A percentile compares a stretch with the other conserved stretches of the same genome.
These are phyloP conservation scores for Bubo bubo DNA, from an alignment of 2,113 vertebrate species.

Conservation along the genomic window DNA sequence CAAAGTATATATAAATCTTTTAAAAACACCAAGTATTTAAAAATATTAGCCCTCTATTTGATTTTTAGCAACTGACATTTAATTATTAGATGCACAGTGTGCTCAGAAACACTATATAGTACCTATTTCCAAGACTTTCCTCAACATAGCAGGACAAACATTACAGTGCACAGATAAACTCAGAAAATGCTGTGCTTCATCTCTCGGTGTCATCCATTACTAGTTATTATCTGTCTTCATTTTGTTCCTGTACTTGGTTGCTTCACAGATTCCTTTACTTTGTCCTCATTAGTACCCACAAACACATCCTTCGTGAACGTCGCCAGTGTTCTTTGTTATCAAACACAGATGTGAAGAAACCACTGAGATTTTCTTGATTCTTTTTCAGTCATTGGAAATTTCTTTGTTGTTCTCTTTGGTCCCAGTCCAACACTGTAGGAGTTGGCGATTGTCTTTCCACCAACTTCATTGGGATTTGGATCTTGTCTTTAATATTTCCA, in stretches of 20 bases:
- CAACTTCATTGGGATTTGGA: constrained; percentile 8
- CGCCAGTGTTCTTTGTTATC: constrained; percentile 31
- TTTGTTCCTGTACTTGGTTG: constrained; percentile 27
- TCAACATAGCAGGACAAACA: background rate
- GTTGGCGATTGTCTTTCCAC: background rate
- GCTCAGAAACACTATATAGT: background rate
- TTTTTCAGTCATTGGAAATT: constrained; percentile 31
- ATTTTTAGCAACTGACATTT: background rate
- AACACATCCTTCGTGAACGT: constrained; percentile 24
- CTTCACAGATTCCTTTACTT: constrained; percentile 41
- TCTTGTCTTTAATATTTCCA: constrained; percentile 17
- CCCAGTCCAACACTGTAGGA: background rate
- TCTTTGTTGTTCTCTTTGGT: constrained; percentile 56
- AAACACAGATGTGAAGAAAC: constrained; percentile 58
- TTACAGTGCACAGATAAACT: background rate
- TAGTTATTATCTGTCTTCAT: background rate
- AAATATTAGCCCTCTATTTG: background rate
- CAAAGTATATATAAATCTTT: background rate
- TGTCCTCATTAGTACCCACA: constrained; percentile 44
- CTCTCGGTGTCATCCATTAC: background rate
- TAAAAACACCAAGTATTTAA: background rate
- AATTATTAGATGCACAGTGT: background rate
- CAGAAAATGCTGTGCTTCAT: background rate
- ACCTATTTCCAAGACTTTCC: background rate
- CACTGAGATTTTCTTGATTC: constrained; percentile 42